phyloP scores from a whole-genome alignment of 2,888 invertebrate genomes.

The Folsomia manolachei region DNA sequence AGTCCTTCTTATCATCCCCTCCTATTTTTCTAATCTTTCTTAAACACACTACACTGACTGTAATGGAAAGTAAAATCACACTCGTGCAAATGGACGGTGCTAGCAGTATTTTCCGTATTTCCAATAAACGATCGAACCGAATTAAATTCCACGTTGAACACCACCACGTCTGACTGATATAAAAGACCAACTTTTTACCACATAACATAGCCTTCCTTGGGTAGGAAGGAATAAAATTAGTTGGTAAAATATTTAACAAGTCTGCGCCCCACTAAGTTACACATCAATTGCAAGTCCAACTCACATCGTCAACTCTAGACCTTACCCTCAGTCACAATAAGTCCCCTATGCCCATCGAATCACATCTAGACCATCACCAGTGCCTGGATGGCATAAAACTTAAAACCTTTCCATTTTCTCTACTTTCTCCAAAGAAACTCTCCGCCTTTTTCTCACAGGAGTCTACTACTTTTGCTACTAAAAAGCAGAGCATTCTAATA shows the following conservation, averaged over 20 bases:
- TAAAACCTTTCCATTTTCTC: no score
- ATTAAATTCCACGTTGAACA: no score
- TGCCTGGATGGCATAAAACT: neutral
- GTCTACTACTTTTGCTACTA: neutral
- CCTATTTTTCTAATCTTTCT: neutral
- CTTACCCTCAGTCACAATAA: neutral
- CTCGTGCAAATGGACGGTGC: no score
- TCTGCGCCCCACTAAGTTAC: slow-evolving; percentile 17
- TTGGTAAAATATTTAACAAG: slow-evolving; percentile 23
- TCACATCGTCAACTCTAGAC: no score
- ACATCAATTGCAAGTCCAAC: no score
- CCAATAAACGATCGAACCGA: no score
- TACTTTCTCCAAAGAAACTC: neutral
- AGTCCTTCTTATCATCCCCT: neutral
- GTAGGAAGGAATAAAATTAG: neutral
- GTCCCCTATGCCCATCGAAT: neutral
- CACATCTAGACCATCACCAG: no score
- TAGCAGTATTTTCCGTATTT: no score
- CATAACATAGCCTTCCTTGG: neutral
- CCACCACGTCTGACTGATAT: no score
- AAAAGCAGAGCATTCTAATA: neutral
- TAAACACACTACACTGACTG: neutral
- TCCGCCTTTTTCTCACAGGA: neutral
- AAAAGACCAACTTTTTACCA: no score
- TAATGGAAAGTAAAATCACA: no score